Percentiles rank a stretch among this genome's conserved stretches.
Conservation (phyloP, 2,113 vertebrate genomes). For the Antigone vipio region DNA sequence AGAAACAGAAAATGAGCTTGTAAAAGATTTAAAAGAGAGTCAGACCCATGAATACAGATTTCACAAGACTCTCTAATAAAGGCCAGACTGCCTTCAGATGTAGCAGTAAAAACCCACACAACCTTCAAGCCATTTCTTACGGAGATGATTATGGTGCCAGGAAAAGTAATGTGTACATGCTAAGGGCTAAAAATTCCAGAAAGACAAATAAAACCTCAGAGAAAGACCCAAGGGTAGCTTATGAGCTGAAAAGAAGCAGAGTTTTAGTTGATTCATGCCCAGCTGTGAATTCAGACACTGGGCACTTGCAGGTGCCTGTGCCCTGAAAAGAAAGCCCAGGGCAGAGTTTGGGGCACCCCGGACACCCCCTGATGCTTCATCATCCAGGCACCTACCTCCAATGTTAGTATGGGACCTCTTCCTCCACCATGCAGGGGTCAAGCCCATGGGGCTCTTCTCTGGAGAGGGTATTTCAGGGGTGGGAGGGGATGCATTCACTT, state of each 20-base stretch:
- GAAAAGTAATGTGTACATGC: not conserved
- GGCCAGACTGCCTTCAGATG: not conserved
- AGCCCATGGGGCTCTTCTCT: not conserved
- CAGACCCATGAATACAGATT: not conserved
- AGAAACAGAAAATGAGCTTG: not conserved
- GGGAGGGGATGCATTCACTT: not conserved
- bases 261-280: not conserved
- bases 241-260: not conserved
- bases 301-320: not conserved
- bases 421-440: not conserved
- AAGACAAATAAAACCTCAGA: not conserved
- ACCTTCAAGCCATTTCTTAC: not conserved
- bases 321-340: not conserved
- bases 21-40: not conserved
- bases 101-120: not conserved
- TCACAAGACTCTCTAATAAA: not conserved
- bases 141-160: not conserved
- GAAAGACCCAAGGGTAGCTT: not conserved
- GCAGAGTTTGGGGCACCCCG: not conserved
- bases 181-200: not conserved
- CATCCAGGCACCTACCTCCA: not conserved
- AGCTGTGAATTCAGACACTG: not conserved
- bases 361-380: too few relatives aligned
- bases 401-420: accelerated
- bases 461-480: too few relatives aligned